Evolutionary conservation across 2,888 invertebrate species (phyloP).

Genomic region (Limnephilus auricula): DNA sequence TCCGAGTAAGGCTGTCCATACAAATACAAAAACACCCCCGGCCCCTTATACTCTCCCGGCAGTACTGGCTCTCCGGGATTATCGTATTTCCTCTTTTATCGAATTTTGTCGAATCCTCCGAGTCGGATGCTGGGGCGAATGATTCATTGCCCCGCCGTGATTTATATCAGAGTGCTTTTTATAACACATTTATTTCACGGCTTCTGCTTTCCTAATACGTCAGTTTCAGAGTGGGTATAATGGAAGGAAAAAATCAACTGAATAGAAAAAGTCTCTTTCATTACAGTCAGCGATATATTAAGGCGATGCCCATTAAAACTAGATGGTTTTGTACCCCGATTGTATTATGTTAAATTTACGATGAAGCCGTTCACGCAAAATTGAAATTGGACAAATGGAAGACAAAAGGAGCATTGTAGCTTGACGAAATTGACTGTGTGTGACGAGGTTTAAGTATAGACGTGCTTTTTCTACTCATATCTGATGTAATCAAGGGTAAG

Average conservation of each 20-base stretch:
- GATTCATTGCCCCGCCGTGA: constrained; percentile 62
- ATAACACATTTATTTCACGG: constrained; percentile 64
- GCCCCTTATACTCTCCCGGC: constrained; percentile 47
- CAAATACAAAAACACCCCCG: constrained; percentile 54
- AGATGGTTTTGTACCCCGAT: constrained; percentile 29
- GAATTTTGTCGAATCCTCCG: constrained; percentile 64
- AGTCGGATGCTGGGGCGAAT: constrained; percentile 58
- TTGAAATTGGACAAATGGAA: background rate
- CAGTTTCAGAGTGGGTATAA: constrained; percentile 51
- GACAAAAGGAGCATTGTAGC: background rate
- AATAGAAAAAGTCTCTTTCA: constrained; percentile 45
- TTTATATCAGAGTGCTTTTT: constrained; percentile 64
- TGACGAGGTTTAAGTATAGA: background rate
- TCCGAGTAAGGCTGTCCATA: constrained; percentile 50
- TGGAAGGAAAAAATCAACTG: constrained; percentile 42
- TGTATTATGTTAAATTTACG: constrained; percentile 44
- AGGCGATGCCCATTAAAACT: constrained; percentile 46
- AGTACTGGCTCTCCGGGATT: constrained; percentile 55
- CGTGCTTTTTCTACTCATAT: background rate
- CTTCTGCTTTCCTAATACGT: constrained; percentile 60
- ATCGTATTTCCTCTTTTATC: constrained; percentile 64
- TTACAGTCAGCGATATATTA: constrained; percentile 39
- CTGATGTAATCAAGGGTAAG: background rate
- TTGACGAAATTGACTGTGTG: background rate
- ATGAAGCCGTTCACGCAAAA: background rate